These are phyloP conservation scores for Goniozus legneri DNA, from an alignment of 1,140 invertebrate species.

Conservation along the genomic window DNA sequence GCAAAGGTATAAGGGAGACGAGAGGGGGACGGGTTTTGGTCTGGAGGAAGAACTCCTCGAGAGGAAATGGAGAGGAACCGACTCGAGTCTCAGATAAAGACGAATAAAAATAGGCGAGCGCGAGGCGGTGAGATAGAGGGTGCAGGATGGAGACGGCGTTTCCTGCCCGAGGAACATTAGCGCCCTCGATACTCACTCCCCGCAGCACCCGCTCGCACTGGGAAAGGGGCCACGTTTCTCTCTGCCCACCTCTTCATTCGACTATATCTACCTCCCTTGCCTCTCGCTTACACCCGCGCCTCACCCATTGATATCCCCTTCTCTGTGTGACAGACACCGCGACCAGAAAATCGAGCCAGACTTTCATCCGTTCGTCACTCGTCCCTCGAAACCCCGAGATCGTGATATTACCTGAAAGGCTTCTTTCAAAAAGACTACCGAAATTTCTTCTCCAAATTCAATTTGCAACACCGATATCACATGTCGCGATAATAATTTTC, in stretches of 20 bases:
- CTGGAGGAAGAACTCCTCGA: constrained; percentile 31
- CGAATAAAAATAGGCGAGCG: constrained; percentile 53
- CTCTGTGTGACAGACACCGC: constrained; percentile 26
- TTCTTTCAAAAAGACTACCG: too few relatives aligned
- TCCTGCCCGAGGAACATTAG: constrained; percentile 52
- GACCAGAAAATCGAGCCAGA: constrained; percentile 20
- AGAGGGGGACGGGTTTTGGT: too few relatives aligned
- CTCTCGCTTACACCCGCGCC: constrained; percentile 3
- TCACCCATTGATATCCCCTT: too few relatives aligned
- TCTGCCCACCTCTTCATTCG: constrained; percentile 13
- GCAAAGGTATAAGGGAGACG: too few relatives aligned
- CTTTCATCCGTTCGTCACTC: too few relatives aligned
- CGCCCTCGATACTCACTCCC: constrained; percentile 48
- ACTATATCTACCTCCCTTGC: background rate
- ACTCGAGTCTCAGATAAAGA: constrained; percentile 49
- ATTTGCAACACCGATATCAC: too few relatives aligned
- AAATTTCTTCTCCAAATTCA: too few relatives aligned
- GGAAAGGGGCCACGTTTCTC: constrained; percentile 12
- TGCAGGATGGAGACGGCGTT: constrained; percentile 51
- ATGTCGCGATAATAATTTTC: too few relatives aligned
- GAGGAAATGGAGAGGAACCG: constrained; percentile 51
- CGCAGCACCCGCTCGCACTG: constrained; percentile 11
- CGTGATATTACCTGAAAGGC: too few relatives aligned
- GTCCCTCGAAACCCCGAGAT: too few relatives aligned
- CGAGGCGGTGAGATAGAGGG: constrained; percentile 36